Conservation (phyloP, 2,113 vertebrate species). For the Amphilophus citrinellus region DNA sequence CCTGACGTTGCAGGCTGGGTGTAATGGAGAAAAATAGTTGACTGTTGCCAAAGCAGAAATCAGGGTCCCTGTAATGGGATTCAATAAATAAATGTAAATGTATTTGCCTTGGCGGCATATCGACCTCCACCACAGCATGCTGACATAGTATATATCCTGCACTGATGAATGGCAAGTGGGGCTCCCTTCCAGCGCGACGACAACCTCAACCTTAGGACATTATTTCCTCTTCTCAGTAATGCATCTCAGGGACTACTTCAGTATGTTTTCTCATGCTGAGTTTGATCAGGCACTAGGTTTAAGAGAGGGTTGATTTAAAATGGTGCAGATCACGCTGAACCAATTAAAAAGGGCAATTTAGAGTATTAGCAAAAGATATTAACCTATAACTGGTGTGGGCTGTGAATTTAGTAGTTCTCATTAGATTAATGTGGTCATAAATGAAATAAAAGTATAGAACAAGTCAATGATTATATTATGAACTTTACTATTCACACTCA, state of each 20-base stretch:
- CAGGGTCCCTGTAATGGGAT: conserved; percentile 9
- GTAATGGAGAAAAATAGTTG: not conserved
- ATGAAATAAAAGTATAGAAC: not conserved
- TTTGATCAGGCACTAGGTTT: not conserved
- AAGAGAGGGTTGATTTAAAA: not conserved
- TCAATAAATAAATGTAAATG: conserved; percentile 59
- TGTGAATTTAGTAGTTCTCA: not conserved
- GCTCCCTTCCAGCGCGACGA: conserved; percentile 32
- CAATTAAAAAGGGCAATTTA: not conserved
- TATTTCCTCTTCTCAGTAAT: conserved; percentile 28
- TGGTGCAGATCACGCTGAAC: not conserved
- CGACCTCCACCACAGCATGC: conserved; percentile 51
- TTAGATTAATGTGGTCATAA: not conserved
- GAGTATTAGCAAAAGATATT: not conserved
- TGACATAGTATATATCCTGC: conserved; percentile 43
- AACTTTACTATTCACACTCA: not conserved
- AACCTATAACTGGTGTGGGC: not conserved
- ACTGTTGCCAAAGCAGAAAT: conserved; percentile 17
- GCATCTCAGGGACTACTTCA: not conserved
- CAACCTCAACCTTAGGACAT: conserved; percentile 23
- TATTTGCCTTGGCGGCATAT: conserved; percentile 48
- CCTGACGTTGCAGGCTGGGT: not conserved
- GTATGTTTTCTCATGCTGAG: not conserved
- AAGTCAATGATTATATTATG: not conserved
- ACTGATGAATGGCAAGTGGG: conserved; percentile 40